These are phyloP conservation scores for Catocala sponsa DNA, from an alignment of 2,888 invertebrate species.

Conservation along the genomic window DNA sequence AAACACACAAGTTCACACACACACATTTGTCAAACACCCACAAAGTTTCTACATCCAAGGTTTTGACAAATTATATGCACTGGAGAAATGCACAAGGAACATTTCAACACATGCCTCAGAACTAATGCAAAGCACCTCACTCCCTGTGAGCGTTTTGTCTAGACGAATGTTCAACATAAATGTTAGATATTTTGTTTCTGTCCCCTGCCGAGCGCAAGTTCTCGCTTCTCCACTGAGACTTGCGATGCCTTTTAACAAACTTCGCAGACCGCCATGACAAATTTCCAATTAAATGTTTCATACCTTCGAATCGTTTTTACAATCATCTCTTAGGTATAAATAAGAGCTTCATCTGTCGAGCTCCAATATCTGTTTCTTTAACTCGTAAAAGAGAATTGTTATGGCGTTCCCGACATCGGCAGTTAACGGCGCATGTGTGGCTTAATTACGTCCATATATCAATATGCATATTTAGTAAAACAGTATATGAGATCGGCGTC, in stretches of 20 bases:
- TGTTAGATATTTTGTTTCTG: conserved; percentile 61
- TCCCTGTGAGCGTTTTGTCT: conserved; percentile 59
- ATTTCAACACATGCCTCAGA: conserved; percentile 52
- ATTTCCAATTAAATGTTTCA: conserved; percentile 57
- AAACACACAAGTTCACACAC: background rate
- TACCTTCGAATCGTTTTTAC: conserved; percentile 18
- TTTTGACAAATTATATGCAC: conserved; percentile 62
- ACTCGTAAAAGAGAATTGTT: conserved; percentile 42
- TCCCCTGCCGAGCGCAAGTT: conserved; percentile 29
- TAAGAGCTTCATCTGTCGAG: conserved; percentile 28
- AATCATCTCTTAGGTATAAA: conserved; percentile 22
- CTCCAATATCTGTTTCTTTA: conserved; percentile 40
- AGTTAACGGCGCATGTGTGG: conserved; percentile 51
- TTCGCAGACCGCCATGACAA: conserved; percentile 63
- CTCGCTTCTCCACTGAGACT: conserved; percentile 34
- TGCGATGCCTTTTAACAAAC: conserved; percentile 62
- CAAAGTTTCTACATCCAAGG: conserved; percentile 32
- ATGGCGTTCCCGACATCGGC: conserved; percentile 38
- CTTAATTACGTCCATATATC: conserved; percentile 64
- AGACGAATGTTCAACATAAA: conserved; percentile 69
- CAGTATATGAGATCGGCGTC: conserved; percentile 56
- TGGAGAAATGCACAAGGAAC: conserved; percentile 44
- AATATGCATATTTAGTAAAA: conserved; percentile 61
- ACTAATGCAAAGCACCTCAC: conserved; percentile 55
- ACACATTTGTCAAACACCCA: conserved; percentile 29